Evolutionary conservation across 2,113 vertebrate species (phyloP).

Genomic region (Spilogale gracilis): DNA sequence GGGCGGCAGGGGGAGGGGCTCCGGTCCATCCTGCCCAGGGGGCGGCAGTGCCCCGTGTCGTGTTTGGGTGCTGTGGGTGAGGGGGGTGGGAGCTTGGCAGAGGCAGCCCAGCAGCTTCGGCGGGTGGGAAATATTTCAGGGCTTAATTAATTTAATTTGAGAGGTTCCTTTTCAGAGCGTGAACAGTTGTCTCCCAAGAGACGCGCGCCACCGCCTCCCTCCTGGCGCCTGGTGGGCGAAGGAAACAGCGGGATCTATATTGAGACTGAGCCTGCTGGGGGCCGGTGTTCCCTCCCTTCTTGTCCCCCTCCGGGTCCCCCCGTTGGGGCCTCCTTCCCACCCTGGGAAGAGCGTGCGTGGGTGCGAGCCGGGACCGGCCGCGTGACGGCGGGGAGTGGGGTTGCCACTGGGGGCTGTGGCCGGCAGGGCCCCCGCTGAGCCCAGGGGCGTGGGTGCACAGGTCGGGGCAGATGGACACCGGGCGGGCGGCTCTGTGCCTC

Average conservation of each 20-base stretch:
- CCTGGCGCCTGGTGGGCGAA: constrained; percentile 28
- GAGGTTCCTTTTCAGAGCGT: constrained; percentile 65
- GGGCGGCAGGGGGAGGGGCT: not conserved
- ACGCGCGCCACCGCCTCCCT: not conserved
- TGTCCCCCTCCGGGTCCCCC: not conserved
- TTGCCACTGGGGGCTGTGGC: not conserved
- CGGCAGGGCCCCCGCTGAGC: not conserved
- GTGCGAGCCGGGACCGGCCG: not conserved
- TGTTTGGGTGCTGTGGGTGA: not conserved
- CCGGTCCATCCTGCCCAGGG: not conserved
- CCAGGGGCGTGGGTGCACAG: not conserved
- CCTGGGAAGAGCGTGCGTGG: not conserved
- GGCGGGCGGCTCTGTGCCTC: no score
- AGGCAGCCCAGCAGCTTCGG: not conserved
- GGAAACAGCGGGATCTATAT: not conserved
- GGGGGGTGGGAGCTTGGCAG: not conserved
- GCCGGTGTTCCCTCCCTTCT: no score
- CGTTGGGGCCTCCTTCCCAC: fast-evolving
- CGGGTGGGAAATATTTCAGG: constrained; percentile 44
- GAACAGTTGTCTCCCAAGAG: constrained; percentile 70
- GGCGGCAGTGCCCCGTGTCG: fast-evolving
- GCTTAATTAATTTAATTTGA: constrained; percentile 74
- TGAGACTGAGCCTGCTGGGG: not conserved
- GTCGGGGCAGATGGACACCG: not conserved
- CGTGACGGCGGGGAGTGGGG: not conserved